Conservation (phyloP, 2,113 vertebrate genomes). For the Proterorhinus semilunaris region DNA sequence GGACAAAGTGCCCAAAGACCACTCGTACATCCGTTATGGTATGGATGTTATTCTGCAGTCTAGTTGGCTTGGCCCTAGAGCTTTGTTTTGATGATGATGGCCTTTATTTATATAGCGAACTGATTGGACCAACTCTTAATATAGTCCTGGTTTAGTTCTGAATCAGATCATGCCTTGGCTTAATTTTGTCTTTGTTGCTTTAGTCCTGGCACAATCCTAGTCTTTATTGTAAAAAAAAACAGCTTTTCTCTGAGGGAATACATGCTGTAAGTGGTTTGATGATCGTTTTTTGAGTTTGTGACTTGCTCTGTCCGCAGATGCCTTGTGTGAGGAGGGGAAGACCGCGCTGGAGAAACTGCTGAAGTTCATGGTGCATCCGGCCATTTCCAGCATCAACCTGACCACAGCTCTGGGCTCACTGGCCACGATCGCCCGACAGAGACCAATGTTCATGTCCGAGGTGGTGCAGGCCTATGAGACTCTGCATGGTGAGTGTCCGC, state of each 20-base stretch:
- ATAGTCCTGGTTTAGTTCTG: not conserved
- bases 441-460: conserved; percentile 96
- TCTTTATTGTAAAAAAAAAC: no score
- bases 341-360: conserved; percentile 89
- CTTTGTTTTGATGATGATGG: no score
- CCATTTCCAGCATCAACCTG: conserved; percentile 96
- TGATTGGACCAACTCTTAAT: not conserved
- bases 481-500: conserved; percentile 80
- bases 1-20: conserved; percentile 87
- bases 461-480: conserved; percentile 95
- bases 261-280: not conserved
- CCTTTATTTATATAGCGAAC: no score
- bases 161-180: no score
- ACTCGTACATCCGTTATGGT: conserved; percentile 89
- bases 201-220: no score
- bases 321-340: conserved; percentile 86
- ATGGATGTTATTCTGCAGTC: not conserved
- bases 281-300: not conserved
- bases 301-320: conserved; percentile 58
- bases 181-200: no score
- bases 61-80: no score
- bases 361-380: conserved; percentile 95
- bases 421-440: conserved; percentile 88
- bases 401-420: conserved; percentile 89
- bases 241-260: not conserved